Evolutionary conservation across 2,113 vertebrate genomes (phyloP).

Genomic region (Lates calcarifer): DNA sequence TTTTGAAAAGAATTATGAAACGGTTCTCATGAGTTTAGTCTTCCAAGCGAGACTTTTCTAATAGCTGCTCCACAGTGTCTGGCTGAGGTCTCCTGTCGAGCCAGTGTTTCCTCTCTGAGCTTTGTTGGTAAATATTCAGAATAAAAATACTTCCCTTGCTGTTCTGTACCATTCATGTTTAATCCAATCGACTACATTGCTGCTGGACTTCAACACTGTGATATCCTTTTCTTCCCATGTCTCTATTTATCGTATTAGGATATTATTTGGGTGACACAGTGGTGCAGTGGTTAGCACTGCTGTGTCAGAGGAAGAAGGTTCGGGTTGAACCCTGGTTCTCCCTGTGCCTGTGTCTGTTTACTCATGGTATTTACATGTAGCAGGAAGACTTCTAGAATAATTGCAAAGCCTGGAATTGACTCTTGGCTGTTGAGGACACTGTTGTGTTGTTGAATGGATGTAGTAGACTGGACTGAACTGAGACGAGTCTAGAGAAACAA

Average conservation of each 20-base stretch:
- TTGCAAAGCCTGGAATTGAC: not conserved
- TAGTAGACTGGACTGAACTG: not conserved
- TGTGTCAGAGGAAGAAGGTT: too few species aligned
- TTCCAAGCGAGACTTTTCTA: constrained; percentile 27
- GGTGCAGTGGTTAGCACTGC: too few species aligned
- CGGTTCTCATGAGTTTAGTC: constrained; percentile 28
- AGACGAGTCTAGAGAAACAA: not conserved
- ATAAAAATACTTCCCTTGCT: not conserved
- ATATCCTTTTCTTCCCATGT: not conserved
- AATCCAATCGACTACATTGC: not conserved
- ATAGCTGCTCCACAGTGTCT: constrained; percentile 30
- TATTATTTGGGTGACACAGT: too few species aligned
- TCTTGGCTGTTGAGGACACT: not conserved
- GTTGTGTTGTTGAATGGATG: not conserved
- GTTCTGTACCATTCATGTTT: constrained; percentile 13
- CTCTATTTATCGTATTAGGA: not conserved
- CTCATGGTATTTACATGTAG: too few species aligned
- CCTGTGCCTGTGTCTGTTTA: too few species aligned
- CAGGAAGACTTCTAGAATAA: not conserved
- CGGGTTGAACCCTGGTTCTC: too few species aligned
- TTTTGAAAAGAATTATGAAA: constrained; percentile 43
- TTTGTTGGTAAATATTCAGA: not conserved
- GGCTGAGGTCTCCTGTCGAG: constrained; percentile 35
- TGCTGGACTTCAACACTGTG: not conserved
- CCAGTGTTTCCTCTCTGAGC: constrained; percentile 41